phyloP scores from a whole-genome alignment of 2,888 invertebrate species.

The Drepanosiphum platanoidis region DNA sequence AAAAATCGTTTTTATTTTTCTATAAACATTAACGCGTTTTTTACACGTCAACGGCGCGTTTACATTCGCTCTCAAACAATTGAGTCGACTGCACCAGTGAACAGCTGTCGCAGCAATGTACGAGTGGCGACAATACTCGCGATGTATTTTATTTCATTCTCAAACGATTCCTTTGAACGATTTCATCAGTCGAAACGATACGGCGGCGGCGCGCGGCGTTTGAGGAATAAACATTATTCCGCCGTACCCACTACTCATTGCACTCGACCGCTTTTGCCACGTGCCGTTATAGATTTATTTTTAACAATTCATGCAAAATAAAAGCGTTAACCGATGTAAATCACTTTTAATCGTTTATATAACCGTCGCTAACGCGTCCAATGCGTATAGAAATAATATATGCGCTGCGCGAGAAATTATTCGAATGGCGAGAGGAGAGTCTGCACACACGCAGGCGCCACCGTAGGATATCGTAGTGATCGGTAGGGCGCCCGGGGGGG shows the following conservation, averaged over 20 bases:
- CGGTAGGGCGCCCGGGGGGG: too few species aligned
- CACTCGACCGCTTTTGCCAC: not conserved
- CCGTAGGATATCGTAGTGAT: too few species aligned
- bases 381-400: not conserved
- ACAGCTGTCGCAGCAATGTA: not conserved
- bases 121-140: not conserved
- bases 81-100: not conserved
- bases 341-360: not conserved
- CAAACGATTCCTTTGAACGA: conserved; percentile 4
- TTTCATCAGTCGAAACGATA: not conserved
- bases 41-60: not conserved
- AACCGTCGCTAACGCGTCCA: not conserved
- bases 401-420: not conserved
- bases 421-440: not conserved
- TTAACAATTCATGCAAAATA: not conserved
- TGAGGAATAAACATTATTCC: not conserved
- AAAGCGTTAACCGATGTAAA: not conserved
- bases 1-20: too few species aligned
- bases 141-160: not conserved
- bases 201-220: not conserved
- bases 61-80: not conserved
- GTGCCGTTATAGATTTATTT: not conserved
- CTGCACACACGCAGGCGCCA: too few species aligned
- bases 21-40: not conserved
- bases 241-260: not conserved